Conservation (phyloP, 2,113 vertebrate genomes). For the Apteryx owenii region DNA sequence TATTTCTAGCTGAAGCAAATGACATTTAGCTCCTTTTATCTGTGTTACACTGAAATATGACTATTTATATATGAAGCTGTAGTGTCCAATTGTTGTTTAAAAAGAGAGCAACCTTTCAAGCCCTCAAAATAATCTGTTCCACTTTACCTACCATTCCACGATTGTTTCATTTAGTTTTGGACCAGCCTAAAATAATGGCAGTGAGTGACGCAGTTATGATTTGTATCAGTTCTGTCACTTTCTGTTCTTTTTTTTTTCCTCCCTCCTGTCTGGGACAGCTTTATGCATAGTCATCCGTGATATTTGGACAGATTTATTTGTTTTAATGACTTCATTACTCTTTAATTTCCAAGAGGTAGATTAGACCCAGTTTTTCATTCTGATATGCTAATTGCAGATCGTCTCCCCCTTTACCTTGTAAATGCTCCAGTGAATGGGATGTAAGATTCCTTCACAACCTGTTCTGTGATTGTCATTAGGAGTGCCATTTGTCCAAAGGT, state of each 20-base stretch:
- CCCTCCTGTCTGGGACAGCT: neutral
- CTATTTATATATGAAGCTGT: neutral
- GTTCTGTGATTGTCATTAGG: neutral
- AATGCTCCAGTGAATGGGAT: neutral
- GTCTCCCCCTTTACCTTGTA: neutral
- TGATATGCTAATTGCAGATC: neutral
- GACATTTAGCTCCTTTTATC: neutral
- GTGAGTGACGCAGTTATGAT: neutral
- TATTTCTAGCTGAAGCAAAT: conserved; percentile 15
- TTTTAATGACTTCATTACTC: neutral
- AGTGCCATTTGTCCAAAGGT: neutral
- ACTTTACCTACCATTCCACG: neutral
- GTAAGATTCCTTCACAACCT: neutral
- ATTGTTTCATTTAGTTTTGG: neutral
- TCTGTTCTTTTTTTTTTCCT: accelerated
- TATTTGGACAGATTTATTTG: neutral
- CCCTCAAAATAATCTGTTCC: neutral
- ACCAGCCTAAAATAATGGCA: neutral
- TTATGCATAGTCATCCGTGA: neutral
- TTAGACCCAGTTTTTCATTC: neutral
- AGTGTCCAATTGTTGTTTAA: neutral
- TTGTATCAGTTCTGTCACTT: neutral
- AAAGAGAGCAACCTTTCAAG: neutral
- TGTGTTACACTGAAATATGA: neutral
- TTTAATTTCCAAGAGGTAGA: neutral